Evolutionary conservation across 2,797 vertebrate genomes (phyloP).

Genomic region (Gallirallus australis): DNA sequence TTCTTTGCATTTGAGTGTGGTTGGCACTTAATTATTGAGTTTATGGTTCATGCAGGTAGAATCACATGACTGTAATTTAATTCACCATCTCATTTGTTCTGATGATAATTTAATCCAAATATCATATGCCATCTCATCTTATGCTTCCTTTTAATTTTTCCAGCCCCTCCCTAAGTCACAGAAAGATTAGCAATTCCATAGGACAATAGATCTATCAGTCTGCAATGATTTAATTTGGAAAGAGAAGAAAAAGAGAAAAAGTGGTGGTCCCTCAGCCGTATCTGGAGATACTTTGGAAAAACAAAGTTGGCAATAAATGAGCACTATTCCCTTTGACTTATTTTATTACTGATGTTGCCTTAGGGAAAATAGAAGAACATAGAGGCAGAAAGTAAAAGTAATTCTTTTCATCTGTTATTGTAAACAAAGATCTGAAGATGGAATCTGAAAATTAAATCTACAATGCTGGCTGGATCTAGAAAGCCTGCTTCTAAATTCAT

Average conservation of each 20-base stretch:
- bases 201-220: background rate
- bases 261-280: background rate
- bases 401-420: conserved; percentile 57
- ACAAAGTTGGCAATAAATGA: background rate
- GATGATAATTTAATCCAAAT: background rate
- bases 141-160: background rate
- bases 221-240: background rate
- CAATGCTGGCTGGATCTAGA: background rate
- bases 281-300: background rate
- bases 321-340: background rate
- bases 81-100: background rate
- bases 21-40: background rate
- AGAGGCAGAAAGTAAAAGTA: conserved; percentile 41
- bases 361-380: background rate
- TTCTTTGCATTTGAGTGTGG: background rate
- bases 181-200: background rate
- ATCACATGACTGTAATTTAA: background rate
- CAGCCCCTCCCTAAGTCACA: background rate
- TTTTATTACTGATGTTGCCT: conserved; percentile 31
- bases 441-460: conserved; percentile 39
- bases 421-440: conserved; percentile 53
- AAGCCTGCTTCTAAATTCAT: conserved; percentile 3
- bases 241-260: background rate
- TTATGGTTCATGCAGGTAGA: background rate
- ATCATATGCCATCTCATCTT: background rate